Evolutionary conservation across 2,797 vertebrate species (phyloP).

Genomic region (Menidia menidia): DNA sequence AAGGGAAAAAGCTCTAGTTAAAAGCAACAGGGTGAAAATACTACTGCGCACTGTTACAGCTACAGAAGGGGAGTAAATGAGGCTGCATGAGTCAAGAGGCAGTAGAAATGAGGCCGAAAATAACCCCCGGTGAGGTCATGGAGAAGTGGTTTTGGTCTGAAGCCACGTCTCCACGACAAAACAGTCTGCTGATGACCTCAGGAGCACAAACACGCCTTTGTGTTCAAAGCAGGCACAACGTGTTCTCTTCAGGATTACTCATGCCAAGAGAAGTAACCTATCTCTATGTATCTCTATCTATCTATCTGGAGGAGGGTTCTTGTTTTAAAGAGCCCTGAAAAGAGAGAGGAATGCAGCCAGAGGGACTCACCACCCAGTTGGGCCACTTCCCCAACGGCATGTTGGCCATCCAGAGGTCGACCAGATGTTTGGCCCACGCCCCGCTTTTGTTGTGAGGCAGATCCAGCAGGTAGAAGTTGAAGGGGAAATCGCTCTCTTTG

Average conservation of each 20-base stretch:
- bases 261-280: no score
- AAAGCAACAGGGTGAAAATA: not conserved
- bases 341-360: not conserved
- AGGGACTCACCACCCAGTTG: conserved; percentile 92
- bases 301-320: no score
- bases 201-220: not conserved
- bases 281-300: no score
- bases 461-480: conserved; percentile 91
- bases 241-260: no score
- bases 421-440: conserved; percentile 77
- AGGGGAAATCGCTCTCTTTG: conserved; percentile 93
- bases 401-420: conserved; percentile 91
- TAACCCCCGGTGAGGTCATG: not conserved
- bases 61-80: not conserved
- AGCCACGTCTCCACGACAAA: not conserved
- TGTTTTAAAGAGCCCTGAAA: not conserved
- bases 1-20: no score
- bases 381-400: conserved; percentile 95
- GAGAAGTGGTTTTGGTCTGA: not conserved
- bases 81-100: not conserved
- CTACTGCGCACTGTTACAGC: not conserved
- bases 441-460: conserved; percentile 84
- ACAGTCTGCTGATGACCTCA: not conserved
- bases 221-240: not conserved
- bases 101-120: not conserved